Conservation (phyloP, 2,888 invertebrate species). For the Ochropacha duplaris region DNA sequence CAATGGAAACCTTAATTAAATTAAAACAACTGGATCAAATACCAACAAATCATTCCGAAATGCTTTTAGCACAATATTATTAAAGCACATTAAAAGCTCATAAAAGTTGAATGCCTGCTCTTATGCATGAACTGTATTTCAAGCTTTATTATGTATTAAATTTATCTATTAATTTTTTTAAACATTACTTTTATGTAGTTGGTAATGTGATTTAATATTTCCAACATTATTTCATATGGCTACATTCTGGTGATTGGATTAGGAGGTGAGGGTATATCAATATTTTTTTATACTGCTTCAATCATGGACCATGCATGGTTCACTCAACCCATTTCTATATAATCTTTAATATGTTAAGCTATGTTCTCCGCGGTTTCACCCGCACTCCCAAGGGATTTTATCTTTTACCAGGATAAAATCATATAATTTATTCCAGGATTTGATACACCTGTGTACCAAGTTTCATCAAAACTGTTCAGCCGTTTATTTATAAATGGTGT, state of each 20-base stretch:
- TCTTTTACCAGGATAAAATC: no score
- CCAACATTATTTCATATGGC: slow-evolving; percentile 26
- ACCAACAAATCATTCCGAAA: neutral
- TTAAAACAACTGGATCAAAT: slow-evolving; percentile 6
- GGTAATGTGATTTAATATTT: slow-evolving; percentile 60
- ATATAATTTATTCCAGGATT: no score
- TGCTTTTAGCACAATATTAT: slow-evolving; percentile 27
- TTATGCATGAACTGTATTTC: slow-evolving; percentile 39
- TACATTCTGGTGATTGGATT: slow-evolving; percentile 50
- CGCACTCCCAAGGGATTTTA: no score
- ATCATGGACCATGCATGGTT: no score
- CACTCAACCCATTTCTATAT: neutral
- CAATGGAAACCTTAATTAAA: no score
- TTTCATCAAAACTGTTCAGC: no score
- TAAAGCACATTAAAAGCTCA: slow-evolving; percentile 50
- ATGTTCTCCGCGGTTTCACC: no score
- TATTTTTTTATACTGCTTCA: no score
- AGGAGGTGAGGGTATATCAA: slow-evolving; percentile 62
- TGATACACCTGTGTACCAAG: no score
- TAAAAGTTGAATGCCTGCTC: neutral
- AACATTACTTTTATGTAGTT: slow-evolving; percentile 33
- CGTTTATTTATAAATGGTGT: no score
- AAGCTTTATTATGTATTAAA: slow-evolving; percentile 14
- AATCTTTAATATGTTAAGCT: no score
- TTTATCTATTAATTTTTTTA: slow-evolving; percentile 17